Evolutionary conservation across 1,140 invertebrate genomes (phyloP).

Genomic region (Drosophila athabasca): DNA sequence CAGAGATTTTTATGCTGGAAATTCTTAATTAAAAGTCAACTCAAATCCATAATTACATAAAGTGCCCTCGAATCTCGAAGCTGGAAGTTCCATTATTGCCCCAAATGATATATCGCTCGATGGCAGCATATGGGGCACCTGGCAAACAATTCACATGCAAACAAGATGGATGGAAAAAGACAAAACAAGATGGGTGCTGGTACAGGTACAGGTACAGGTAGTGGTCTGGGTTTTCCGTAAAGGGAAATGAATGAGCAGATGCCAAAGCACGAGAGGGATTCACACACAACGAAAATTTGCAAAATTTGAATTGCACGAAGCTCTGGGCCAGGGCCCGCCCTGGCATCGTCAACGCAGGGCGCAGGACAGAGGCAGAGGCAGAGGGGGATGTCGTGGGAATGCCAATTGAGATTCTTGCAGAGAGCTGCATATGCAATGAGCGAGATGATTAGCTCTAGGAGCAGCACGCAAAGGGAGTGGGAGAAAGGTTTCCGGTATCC

Average conservation of each 20-base stretch:
- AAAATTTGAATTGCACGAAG: constrained; percentile 28
- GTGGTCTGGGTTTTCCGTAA: too few relatives aligned
- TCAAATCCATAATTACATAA: too few relatives aligned
- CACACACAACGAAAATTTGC: constrained; percentile 38
- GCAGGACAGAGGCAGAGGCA: neutral
- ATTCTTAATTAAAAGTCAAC: too few relatives aligned
- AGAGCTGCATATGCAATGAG: constrained; percentile 47
- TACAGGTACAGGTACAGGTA: neutral
- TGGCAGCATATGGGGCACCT: neutral
- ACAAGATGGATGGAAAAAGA: constrained; percentile 13
- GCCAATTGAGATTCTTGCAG: constrained; percentile 10
- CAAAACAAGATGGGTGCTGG: neutral
- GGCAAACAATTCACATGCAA: constrained; percentile 10
- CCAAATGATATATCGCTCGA: too few relatives aligned
- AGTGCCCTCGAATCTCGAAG: too few relatives aligned
- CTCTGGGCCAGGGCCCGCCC: neutral
- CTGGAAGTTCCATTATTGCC: too few relatives aligned
- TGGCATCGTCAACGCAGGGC: too few relatives aligned
- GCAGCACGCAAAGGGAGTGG: neutral
- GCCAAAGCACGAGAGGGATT: too few relatives aligned
- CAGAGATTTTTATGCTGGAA: too few relatives aligned
- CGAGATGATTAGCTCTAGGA: constrained; percentile 36
- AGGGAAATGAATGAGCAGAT: too few relatives aligned
- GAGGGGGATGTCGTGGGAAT: neutral
- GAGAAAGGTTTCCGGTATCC: too few relatives aligned